Conservation (phyloP, 2,888 invertebrate genomes). For the Gymnoscelis rufifasciata region DNA sequence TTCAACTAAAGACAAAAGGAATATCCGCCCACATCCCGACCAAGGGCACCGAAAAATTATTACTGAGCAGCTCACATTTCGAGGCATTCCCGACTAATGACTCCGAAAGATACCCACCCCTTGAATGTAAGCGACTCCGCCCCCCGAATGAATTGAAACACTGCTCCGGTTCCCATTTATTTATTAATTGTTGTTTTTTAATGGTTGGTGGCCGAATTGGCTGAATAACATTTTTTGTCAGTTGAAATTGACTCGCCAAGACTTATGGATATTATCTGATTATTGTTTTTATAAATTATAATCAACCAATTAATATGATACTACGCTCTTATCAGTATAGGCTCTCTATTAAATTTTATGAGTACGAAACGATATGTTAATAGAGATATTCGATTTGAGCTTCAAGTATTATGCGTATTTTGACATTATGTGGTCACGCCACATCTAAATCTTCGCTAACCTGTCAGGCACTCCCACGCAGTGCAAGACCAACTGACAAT, state of each 20-base stretch:
- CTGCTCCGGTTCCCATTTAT: constrained; percentile 64
- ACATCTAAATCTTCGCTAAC: constrained; percentile 49
- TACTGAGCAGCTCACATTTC: constrained; percentile 62
- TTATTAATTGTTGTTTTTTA: constrained; percentile 75
- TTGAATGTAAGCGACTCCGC: constrained; percentile 77
- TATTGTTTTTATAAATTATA: constrained; percentile 15
- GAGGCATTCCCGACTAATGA: constrained; percentile 75
- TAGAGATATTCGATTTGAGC: constrained; percentile 34
- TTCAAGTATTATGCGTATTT: constrained; percentile 38
- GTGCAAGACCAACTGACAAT: constrained; percentile 35
- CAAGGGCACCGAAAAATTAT: constrained; percentile 71
- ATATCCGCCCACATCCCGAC: constrained; percentile 68
- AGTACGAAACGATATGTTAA: constrained; percentile 32
- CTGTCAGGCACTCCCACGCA: constrained; percentile 41
- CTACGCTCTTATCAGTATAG: constrained; percentile 13
- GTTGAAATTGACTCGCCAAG: constrained; percentile 6
- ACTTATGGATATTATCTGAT: constrained; percentile 15
- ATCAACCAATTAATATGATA: constrained; percentile 20
- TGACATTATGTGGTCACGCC: constrained; percentile 45
- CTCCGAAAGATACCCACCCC: constrained; percentile 75
- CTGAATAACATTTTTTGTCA: constrained; percentile 21
- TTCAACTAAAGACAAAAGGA: constrained; percentile 69
- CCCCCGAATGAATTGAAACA: constrained; percentile 76
- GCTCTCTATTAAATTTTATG: constrained; percentile 26
- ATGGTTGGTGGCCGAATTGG: constrained; percentile 55